Percentiles rank a stretch among this genome's conserved stretches.
Conservation (phyloP, 2,113 vertebrate genomes). For the Gopherus flavomarginatus region DNA sequence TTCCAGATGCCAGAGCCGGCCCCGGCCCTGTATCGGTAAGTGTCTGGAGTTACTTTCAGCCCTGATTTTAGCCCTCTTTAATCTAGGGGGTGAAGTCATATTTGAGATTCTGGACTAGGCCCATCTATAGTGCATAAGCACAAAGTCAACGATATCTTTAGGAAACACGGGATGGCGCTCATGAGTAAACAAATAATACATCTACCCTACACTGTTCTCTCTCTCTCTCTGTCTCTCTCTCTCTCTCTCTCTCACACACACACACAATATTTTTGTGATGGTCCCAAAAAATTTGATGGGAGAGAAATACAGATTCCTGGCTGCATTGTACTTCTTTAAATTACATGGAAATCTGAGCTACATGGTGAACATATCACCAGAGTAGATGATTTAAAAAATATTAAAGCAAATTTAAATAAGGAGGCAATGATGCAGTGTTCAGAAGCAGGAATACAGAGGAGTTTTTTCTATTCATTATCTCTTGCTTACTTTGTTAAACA, state of each 20-base stretch:
- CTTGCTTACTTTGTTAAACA: slow-evolving; percentile 49
- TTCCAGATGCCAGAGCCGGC: no score
- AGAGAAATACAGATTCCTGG: not conserved
- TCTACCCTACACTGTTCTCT: not conserved
- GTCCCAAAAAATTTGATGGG: not conserved
- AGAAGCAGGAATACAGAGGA: not conserved
- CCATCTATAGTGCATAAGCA: not conserved
- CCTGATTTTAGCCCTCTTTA: not conserved
- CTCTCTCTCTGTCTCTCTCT: no score
- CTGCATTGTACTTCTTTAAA: fast-evolving
- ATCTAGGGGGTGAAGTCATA: not conserved
- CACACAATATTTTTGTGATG: not conserved
- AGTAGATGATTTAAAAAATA: not conserved
- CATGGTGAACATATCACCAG: not conserved
- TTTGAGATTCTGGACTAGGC: not conserved
- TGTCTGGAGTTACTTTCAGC: no score
- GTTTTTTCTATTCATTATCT: slow-evolving; percentile 2
- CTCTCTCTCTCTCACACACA: no score
- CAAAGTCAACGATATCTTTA: not conserved
- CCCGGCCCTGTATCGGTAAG: no score
- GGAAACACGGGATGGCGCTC: not conserved
- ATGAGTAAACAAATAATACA: fast-evolving
- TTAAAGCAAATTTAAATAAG: not conserved
- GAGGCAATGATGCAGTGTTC: not conserved
- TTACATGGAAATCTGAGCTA: not conserved